A percentile compares a stretch with the other conserved stretches of the same genome.
Evolutionary conservation across 2,888 invertebrate genomes (phyloP).

Genomic region (Lottia gigantea): DNA sequence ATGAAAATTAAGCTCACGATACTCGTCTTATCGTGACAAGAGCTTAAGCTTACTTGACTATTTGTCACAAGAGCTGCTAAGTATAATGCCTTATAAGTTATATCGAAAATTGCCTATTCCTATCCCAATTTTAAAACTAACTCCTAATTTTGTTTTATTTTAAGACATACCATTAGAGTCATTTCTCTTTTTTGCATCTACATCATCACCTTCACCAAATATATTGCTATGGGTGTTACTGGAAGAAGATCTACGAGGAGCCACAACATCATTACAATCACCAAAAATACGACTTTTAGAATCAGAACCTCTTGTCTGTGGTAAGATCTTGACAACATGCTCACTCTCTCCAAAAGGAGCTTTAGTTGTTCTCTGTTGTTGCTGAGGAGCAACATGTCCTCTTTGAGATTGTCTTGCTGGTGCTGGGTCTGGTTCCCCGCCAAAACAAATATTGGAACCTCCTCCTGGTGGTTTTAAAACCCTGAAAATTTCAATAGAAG

Average conservation of each 20-base stretch:
- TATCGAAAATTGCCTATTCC: too few species aligned
- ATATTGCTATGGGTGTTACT: conserved; percentile 4
- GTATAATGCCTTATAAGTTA: too few species aligned
- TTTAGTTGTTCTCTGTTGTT: conserved; percentile 7
- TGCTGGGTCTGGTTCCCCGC: conserved; percentile 26
- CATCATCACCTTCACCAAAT: conserved; percentile 4
- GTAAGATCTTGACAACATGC: neutral
- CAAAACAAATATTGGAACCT: conserved; percentile 56
- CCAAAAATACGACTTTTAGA: conserved; percentile 7
- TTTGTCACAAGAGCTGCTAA: too few species aligned
- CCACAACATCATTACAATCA: neutral
- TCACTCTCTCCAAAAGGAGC: neutral
- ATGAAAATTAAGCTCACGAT: too few species aligned
- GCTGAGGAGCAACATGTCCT: neutral
- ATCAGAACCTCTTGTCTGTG: conserved; percentile 7
- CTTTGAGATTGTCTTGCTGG: conserved; percentile 23
- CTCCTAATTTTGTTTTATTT: too few species aligned
- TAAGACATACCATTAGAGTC: too few species aligned
- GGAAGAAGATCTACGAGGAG: neutral
- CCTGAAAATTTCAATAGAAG: conserved; percentile 29
- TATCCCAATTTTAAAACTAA: too few species aligned
- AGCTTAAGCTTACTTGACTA: too few species aligned
- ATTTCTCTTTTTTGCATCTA: neutral
- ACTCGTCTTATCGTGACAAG: too few species aligned
- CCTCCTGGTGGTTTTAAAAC: conserved; percentile 56